Conservation (phyloP, 2,888 invertebrate species). For the Polylopha cassiicola region DNA sequence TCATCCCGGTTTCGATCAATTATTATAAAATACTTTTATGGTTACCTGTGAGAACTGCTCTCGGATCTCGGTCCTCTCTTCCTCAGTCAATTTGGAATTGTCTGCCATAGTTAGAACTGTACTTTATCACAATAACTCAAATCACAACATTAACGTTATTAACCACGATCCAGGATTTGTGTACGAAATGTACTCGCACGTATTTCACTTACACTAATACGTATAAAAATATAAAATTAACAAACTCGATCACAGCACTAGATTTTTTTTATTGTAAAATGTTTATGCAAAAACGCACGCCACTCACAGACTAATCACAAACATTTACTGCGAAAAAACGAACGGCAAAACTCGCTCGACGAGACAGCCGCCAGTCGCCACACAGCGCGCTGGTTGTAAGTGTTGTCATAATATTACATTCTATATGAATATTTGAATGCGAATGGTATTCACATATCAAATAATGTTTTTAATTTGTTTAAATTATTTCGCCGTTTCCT, state of each 20-base stretch:
- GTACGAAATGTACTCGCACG: conserved; percentile 27
- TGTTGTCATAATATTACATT: conserved; percentile 2
- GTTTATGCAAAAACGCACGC: conserved; percentile 25
- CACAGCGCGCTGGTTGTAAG: conserved; percentile 9
- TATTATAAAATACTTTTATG: conserved; percentile 51
- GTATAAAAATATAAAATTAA: conserved; percentile 37
- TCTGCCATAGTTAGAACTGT: conserved; percentile 67
- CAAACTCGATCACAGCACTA: conserved; percentile 41
- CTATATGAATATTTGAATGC: not conserved
- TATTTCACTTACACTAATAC: conserved; percentile 46
- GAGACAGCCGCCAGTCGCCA: conserved; percentile 11
- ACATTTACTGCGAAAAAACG: conserved; percentile 25
- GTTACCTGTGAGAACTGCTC: conserved; percentile 86
- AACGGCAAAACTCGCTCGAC: conserved; percentile 27
- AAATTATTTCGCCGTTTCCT: no score
- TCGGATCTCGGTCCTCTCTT: conserved; percentile 85
- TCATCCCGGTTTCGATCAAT: no score
- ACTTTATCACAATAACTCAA: conserved; percentile 59
- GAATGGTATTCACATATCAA: not conserved
- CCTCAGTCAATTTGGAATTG: conserved; percentile 78
- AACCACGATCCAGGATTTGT: conserved; percentile 22
- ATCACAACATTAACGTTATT: conserved; percentile 55
- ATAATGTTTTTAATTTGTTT: not conserved
- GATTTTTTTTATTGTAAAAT: conserved; percentile 21
- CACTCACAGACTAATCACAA: conserved; percentile 27